phyloP scores from a whole-genome alignment of 2,113 vertebrate species.

The Stigmatopora argus region DNA sequence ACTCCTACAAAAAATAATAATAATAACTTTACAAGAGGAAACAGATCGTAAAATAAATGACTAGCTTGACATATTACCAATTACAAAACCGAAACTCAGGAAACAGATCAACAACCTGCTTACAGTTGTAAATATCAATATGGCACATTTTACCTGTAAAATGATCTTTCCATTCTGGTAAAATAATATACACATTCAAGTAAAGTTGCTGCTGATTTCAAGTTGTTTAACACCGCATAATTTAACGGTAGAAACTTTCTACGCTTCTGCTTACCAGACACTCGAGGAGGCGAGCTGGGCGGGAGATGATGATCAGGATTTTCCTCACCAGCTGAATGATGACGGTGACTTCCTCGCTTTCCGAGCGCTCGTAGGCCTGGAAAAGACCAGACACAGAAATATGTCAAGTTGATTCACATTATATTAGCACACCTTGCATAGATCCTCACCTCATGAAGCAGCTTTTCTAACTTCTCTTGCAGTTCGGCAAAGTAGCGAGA shows the following conservation, averaged over 20 bases:
- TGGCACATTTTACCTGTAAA: neutral
- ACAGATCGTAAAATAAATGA: no score
- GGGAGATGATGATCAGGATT: constrained; percentile 90
- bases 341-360: constrained; percentile 87
- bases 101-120: no score
- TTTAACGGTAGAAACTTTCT: constrained; percentile 25
- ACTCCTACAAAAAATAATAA: constrained; percentile 73
- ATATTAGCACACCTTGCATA: neutral
- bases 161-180: constrained; percentile 1
- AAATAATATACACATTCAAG: constrained; percentile 8
- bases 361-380: constrained; percentile 88
- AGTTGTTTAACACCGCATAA: constrained; percentile 13
- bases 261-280: constrained; percentile 79
- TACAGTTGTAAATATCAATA: no score
- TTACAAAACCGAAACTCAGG: no score
- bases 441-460: constrained; percentile 82
- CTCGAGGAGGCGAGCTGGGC: constrained; percentile 89
- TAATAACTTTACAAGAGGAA: neutral
- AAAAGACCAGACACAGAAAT: constrained; percentile 9
- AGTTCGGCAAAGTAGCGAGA: constrained; percentile 93
- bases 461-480: constrained; percentile 93
- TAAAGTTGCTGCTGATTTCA: constrained; percentile 5
- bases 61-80: no score
- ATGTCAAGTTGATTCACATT: constrained; percentile 9
- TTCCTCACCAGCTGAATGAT: constrained; percentile 87